phyloP scores from a whole-genome alignment of 2,113 vertebrate genomes.

The Agelaius phoeniceus region DNA sequence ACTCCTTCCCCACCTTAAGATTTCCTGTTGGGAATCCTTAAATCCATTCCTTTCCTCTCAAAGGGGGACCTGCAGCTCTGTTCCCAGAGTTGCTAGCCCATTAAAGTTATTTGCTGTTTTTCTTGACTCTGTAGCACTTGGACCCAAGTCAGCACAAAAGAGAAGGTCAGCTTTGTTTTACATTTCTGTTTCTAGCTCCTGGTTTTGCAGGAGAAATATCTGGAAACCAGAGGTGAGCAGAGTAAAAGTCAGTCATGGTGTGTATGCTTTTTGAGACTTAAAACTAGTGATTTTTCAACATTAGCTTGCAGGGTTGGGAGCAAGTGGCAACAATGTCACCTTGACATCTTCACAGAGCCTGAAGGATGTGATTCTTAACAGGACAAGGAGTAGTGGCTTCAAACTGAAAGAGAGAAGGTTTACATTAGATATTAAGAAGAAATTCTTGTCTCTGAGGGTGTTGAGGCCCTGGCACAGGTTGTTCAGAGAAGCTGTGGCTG shows the following conservation, averaged over 20 bases:
- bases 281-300: background rate
- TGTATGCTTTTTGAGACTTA: background rate
- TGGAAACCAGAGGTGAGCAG: background rate
- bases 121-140: background rate
- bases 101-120: background rate
- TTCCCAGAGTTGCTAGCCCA: background rate
- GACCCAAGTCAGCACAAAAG: background rate
- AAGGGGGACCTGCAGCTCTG: background rate
- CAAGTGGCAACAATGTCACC: background rate
- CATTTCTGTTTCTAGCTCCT: background rate
- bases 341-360: background rate
- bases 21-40: background rate
- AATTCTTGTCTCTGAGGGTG: background rate
- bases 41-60: background rate
- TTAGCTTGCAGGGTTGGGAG: background rate
- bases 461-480: background rate
- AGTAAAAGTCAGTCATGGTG: background rate
- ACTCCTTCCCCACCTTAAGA: rapidly evolving
- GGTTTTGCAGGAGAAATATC: background rate
- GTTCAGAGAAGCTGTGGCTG: background rate
- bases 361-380: background rate
- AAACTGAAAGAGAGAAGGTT: background rate
- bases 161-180: background rate
- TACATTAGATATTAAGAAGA: background rate
- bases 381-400: background rate